These are phyloP conservation scores for Cantharis flavilabris DNA, from an alignment of 2,888 invertebrate species.

Conservation along the genomic window DNA sequence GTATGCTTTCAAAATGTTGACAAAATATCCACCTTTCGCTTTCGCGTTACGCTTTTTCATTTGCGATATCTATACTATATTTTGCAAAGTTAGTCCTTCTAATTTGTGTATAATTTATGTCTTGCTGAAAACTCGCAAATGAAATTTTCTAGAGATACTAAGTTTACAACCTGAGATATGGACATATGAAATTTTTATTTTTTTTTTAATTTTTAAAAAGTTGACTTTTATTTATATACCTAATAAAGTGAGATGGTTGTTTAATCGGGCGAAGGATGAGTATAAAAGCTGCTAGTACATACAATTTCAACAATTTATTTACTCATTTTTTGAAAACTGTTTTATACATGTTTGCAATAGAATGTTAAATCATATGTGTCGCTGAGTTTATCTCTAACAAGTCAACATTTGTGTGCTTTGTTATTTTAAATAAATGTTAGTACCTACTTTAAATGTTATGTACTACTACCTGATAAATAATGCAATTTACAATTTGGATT, in stretches of 20 bases:
- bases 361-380: neutral
- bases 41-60: neutral
- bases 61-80: neutral
- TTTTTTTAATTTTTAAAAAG: no score
- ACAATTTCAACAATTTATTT: neutral
- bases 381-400: neutral
- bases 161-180: no score
- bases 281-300: no score
- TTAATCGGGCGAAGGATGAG: no score
- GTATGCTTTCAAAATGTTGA: neutral
- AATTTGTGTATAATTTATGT: no score
- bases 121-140: no score
- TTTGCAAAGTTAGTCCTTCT: no score
- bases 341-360: neutral
- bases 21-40: neutral
- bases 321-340: neutral
- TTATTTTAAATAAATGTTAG: neutral
- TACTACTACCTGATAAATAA: neutral
- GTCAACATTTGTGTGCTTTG: neutral
- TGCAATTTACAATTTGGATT: neutral
- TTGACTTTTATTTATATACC: neutral
- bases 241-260: no score
- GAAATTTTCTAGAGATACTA: no score
- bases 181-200: no score
- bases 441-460: neutral